Base-by-base conservation (phyloP, 92 coral and sea anemone genomes). In the Meandrina meandrites region DNA sequence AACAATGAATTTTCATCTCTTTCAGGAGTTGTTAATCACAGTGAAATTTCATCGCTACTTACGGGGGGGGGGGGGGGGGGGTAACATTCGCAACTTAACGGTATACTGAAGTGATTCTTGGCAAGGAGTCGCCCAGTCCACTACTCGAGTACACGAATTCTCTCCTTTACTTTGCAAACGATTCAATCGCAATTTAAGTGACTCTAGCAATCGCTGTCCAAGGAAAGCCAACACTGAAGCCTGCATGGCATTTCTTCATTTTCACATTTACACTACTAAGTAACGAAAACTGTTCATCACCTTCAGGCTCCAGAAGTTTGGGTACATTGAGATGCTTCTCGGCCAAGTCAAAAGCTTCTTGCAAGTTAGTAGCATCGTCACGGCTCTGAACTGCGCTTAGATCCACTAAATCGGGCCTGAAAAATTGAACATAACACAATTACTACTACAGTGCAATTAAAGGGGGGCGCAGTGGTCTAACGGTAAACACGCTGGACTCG, bases 281-380 rank as follows among this genome's bases (percentile, higher is more conserved):
- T 73, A 27, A 21, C 18, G 24, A 36, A 27, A 36, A 37, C 12
- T 35, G 24, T 73, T 40, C 78, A 9, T 32, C 83, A 91, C 98
- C 98, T 87, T 92, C 93, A 57, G 94, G 94, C 66, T 94, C 98
- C 76, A 94, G 80, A 54, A 94, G 92, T 50, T 84, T 92, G 34
- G 98, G 98, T 36, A 94, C 98, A 58, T 82, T 91, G 48, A 94
- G 84, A 50, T 94, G 91, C 53, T 84, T 88, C 79, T 90, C 90
- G 3, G 98, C 98, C 35, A 93, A 28, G 57, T 92, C 94, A 89
- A 94, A 94, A 7, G 98, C 98, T 57, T 88, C 88, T 31, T 81
- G 86, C 72, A 94, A 87, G 68, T 94, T 94, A 10, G 90, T 78
- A n/a, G 76, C 84, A 54, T 89, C 90, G 75, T 93, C 96, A 34